Percentiles rank a stretch among this genome's conserved stretches.
These are phyloP conservation scores for Emydura subglobosa DNA, from an alignment of 2,113 vertebrate genomes.

Conservation along the genomic window DNA sequence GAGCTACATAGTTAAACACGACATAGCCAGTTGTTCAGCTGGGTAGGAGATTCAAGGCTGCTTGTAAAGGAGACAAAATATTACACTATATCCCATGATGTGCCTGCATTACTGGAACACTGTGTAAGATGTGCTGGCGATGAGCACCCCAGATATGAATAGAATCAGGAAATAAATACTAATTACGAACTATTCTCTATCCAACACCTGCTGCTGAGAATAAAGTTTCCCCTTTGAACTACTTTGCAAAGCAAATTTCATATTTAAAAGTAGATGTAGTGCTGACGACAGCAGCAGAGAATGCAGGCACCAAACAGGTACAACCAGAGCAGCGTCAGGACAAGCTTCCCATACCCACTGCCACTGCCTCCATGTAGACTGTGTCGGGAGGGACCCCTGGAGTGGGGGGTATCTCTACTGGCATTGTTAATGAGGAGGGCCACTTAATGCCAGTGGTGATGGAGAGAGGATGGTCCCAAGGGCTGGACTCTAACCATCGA, in stretches of 20 bases:
- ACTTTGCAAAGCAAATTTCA: background rate
- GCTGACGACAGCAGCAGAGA: background rate
- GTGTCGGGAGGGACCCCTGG: background rate
- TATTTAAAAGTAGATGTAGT: background rate
- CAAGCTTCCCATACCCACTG: background rate
- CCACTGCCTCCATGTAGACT: no score
- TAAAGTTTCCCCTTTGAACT: background rate
- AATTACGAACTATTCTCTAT: background rate
- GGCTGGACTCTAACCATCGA: background rate
- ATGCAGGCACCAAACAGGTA: background rate
- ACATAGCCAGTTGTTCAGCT: background rate
- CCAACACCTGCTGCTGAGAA: background rate
- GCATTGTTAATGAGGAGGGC: background rate
- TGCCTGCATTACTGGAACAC: background rate
- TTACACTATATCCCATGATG: background rate
- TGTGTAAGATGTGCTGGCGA: background rate
- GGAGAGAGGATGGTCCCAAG: background rate
- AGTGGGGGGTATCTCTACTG: background rate
- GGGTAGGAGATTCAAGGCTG: background rate
- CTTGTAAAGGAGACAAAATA: background rate
- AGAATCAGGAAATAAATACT: no score
- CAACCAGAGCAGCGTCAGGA: background rate
- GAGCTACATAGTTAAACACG: background rate
- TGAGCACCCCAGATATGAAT: background rate
- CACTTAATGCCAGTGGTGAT: background rate